These are phyloP conservation scores for Catocala nupta DNA, from an alignment of 2,888 invertebrate genomes.

Conservation along the genomic window DNA sequence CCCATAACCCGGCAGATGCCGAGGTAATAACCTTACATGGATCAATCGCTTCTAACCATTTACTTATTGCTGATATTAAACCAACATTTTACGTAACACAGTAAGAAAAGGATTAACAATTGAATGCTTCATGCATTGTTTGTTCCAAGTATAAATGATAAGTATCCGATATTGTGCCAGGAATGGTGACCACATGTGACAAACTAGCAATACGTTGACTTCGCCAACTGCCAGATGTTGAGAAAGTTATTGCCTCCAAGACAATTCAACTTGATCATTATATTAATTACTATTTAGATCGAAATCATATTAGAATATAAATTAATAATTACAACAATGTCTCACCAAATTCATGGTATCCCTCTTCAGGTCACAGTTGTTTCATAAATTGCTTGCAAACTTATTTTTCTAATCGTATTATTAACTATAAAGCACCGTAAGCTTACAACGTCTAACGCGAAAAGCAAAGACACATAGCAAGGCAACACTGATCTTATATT, in stretches of 20 bases:
- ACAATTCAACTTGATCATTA: conserved; percentile 52
- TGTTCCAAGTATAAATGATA: conserved; percentile 41
- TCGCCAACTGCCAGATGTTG: conserved; percentile 78
- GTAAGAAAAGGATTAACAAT: conserved; percentile 27
- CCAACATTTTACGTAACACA: conserved; percentile 32
- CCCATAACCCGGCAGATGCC: conserved; percentile 64
- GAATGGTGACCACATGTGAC: conserved; percentile 83
- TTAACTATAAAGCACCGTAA: conserved; percentile 80
- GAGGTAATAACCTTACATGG: conserved; percentile 64
- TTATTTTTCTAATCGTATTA: conserved; percentile 51
- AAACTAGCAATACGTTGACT: conserved; percentile 68
- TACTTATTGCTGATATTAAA: conserved; percentile 46
- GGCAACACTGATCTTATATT: conserved; percentile 84
- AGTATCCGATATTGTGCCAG: conserved; percentile 58
- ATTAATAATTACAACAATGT: conserved; percentile 41
- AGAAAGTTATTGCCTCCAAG: conserved; percentile 71
- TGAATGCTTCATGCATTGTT: conserved; percentile 36
- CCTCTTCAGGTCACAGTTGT: conserved; percentile 51
- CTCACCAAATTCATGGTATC: conserved; percentile 66
- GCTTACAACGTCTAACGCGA: conserved; percentile 79
- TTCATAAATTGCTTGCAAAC: conserved; percentile 44
- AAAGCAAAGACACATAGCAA: conserved; percentile 87
- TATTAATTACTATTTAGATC: conserved; percentile 33
- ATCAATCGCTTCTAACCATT: conserved; percentile 58
- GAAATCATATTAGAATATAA: conserved; percentile 26